Evolutionary conservation across 2,888 invertebrate genomes (phyloP).

Genomic region (Drosophila vallismaia): DNA sequence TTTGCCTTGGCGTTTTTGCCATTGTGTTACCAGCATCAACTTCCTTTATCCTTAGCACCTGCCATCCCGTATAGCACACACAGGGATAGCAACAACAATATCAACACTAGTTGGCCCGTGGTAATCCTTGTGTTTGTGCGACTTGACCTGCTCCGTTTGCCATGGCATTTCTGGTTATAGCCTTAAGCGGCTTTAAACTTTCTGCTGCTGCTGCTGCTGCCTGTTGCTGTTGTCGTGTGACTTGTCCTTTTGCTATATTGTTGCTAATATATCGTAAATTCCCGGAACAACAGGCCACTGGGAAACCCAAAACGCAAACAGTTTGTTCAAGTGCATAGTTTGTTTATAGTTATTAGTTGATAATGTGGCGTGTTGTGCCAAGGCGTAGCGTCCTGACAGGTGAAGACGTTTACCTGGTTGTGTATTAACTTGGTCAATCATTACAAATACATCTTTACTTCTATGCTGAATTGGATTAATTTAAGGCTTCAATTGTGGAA

Average conservation of each 20-base stretch:
- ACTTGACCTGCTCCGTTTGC: conserved; percentile 77
- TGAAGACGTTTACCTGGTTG: conserved; percentile 2
- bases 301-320: conserved; percentile 53
- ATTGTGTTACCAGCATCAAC: conserved; percentile 60
- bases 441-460: neutral
- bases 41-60: conserved; percentile 43
- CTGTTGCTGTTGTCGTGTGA: conserved; percentile 48
- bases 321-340: conserved; percentile 67
- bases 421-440: neutral
- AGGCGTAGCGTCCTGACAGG: conserved; percentile 8
- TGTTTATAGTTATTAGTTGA: conserved; percentile 75
- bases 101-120: conserved; percentile 34
- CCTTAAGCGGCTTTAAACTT: conserved; percentile 76
- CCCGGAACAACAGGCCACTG: conserved; percentile 32
- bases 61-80: conserved; percentile 34
- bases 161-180: conserved; percentile 71
- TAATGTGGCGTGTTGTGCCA: conserved; percentile 53
- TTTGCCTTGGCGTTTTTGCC: conserved; percentile 64
- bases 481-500: neutral
- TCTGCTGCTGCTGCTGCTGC: conserved; percentile 31
- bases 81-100: conserved; percentile 13
- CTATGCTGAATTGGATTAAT: neutral
- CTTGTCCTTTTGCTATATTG: conserved; percentile 26
- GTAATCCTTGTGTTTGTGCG: conserved; percentile 75
- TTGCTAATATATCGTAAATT: conserved; percentile 29